These are phyloP conservation scores for Alectoris magna DNA, from an alignment of 2,797 vertebrate genomes.

Conservation along the genomic window DNA sequence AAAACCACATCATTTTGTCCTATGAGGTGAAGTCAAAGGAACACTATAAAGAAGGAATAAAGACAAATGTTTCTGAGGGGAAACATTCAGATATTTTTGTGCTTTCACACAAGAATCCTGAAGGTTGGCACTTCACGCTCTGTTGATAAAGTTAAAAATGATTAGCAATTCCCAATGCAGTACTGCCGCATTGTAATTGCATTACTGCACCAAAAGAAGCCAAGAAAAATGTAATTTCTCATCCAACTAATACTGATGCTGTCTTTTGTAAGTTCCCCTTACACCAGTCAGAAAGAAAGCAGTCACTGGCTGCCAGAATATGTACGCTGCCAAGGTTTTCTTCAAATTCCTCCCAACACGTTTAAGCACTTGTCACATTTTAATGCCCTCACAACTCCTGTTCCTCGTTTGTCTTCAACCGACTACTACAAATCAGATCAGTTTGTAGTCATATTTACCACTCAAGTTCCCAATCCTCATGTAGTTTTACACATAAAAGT, in stretches of 20 bases:
- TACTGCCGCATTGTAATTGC: constrained; percentile 7
- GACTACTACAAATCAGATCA: not conserved
- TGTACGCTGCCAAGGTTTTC: not conserved
- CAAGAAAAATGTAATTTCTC: constrained; percentile 33
- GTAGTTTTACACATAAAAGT: not conserved
- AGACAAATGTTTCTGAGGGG: not conserved
- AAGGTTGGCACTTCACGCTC: not conserved
- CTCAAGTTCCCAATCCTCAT: not conserved
- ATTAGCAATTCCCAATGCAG: not conserved
- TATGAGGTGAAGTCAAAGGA: not conserved
- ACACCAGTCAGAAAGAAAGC: not conserved
- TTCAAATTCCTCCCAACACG: fast-evolving
- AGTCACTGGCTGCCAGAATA: constrained; percentile 19
- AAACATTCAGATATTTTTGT: not conserved
- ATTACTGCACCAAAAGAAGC: not conserved
- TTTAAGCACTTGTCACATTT: not conserved
- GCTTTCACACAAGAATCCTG: not conserved
- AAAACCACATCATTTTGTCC: fast-evolving
- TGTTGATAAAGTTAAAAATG: constrained; percentile 12
- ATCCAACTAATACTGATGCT: constrained; percentile 27
- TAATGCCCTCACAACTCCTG: not conserved
- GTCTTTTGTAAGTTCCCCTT: constrained; percentile 2
- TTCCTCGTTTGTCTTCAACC: not conserved
- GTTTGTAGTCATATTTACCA: not conserved
- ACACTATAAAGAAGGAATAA: not conserved